phyloP scores from a whole-genome alignment of 2,888 invertebrate genomes.

The Deilephila elpenor region DNA sequence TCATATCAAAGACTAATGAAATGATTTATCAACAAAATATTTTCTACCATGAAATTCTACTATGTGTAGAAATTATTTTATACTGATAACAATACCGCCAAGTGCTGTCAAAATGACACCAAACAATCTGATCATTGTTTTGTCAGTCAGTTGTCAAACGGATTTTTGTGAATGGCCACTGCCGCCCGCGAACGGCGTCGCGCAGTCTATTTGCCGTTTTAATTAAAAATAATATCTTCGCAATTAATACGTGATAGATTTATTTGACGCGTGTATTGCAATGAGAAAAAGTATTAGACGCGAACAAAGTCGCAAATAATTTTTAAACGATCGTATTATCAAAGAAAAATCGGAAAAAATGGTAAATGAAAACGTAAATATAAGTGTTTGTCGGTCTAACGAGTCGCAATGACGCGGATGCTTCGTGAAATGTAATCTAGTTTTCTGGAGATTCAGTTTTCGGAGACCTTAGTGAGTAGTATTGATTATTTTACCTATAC shows the following conservation, averaged over 20 bases:
- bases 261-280: constrained; percentile 5
- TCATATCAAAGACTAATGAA: background rate
- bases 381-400: constrained; percentile 61
- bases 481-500: constrained; percentile 27
- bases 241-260: background rate
- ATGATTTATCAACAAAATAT: background rate
- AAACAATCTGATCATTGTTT: constrained; percentile 35
- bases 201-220: constrained; percentile 37
- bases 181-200: constrained; percentile 32
- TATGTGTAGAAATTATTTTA: background rate
- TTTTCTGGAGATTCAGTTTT: constrained; percentile 58
- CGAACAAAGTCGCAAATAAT: background rate
- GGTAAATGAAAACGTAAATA: constrained; percentile 73
- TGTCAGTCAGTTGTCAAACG: constrained; percentile 55
- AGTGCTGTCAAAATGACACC: constrained; percentile 32
- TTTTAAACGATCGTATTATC: constrained; percentile 15
- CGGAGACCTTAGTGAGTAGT: constrained; percentile 60
- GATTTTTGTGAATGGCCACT: constrained; percentile 43
- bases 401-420: constrained; percentile 58
- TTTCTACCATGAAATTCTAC: background rate
- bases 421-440: constrained; percentile 73
- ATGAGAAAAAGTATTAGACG: background rate
- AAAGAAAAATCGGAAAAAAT: constrained; percentile 47
- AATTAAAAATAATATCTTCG: constrained; percentile 40
- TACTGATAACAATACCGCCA: background rate